Evolutionary conservation across 2,888 invertebrate species (phyloP).

Genomic region (Embidobia sp.): DNA sequence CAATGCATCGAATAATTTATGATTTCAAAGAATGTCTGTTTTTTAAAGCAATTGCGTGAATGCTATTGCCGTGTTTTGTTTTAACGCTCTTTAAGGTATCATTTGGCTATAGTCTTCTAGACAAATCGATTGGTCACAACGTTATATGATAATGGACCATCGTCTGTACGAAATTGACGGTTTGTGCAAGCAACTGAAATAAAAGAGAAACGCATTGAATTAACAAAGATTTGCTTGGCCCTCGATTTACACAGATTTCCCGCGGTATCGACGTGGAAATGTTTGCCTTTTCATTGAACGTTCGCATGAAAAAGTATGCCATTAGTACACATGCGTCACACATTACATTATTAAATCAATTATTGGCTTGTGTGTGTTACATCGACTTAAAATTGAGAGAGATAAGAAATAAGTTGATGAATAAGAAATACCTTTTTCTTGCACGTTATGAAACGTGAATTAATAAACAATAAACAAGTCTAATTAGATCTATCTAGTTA

Average conservation of each 20-base stretch:
- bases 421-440: too few species aligned
- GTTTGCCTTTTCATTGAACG: conserved; percentile 7
- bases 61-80: too few species aligned
- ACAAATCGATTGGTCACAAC: not conserved
- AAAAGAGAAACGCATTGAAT: conserved; percentile 21
- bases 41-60: too few species aligned
- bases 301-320: conserved; percentile 9
- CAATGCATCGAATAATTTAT: too few species aligned
- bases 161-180: conserved; percentile 1
- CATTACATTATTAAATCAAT: conserved; percentile 9
- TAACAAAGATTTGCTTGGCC: conserved; percentile 10
- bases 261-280: not conserved
- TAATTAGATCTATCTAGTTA: too few species aligned
- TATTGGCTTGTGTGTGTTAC: not conserved
- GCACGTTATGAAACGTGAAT: too few species aligned
- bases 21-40: too few species aligned
- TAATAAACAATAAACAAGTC: too few species aligned
- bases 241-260: conserved; percentile 9
- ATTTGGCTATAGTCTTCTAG: not conserved
- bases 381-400: too few species aligned
- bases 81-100: too few species aligned
- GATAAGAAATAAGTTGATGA: too few species aligned
- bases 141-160: conserved; percentile 5
- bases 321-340: not conserved
- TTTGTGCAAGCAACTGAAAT: not conserved